Base-by-base conservation (phyloP, 2,797 vertebrate genomes). In the Malacoctenus gilli region DNA sequence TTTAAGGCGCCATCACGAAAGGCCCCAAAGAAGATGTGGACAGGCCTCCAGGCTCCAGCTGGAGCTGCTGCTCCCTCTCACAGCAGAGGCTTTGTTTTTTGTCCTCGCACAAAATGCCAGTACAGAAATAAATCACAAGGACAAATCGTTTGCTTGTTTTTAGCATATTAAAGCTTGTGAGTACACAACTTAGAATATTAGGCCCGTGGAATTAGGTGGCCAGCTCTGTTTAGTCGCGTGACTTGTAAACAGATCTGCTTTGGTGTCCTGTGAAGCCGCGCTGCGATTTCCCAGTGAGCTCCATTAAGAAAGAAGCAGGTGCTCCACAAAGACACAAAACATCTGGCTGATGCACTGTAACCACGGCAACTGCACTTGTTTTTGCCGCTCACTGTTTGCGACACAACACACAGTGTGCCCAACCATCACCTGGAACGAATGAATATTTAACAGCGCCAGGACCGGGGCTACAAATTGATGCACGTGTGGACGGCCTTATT, bases 401-500 rank as follows among this genome's bases (percentile, higher is more conserved):
- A 47, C 16, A 54, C 52, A 63, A 28, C 25, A 68, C 52, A 65
- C 50, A 42, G n/a, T 72, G 51, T 72, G 51, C 57, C 41, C 57
- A 59, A 67, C 56, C 60, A 52, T 71, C 43, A 72, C 47, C 63
- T 71, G 54, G 42, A 46, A 3, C 5, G 32, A n/a, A 66, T 79
- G 28, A 63, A 76, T 82, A 67, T 82, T 77, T 83, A 43, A 82
- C 59, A 13, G 38, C 25, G 46, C n/a, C 37, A 47, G 59, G 32
- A 19, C 35, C 1, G 4, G 35, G 53, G 36, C 35, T 51, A 49
- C 20, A 32, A 28, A n/a, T n/a, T 20, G 47, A 60, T 12, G 40
- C 32, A 34, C 9, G 2, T 21, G 21, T 41, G 61, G 40, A 58
- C 48, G 4, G 2, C 12, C 38, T 66, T 46, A 57, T 42, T 39